Evolutionary conservation across 2,113 vertebrate species (phyloP).

Genomic region (Corythoichthys intestinalis): DNA sequence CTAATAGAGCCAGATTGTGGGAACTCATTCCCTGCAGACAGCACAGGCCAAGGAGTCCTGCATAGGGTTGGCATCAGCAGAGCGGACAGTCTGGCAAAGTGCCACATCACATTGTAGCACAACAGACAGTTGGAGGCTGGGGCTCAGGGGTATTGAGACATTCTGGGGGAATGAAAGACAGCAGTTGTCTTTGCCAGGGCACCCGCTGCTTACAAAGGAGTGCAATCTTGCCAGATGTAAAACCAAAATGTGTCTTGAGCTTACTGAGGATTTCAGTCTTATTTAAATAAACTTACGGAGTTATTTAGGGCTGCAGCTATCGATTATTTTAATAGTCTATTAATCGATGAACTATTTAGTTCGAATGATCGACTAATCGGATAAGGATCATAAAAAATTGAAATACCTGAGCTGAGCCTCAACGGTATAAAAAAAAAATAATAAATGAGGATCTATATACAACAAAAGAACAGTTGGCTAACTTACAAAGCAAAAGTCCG

Average conservation of each 20-base stretch:
- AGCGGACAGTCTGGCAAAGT: slow-evolving; percentile 27
- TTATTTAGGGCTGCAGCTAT: too few relatives aligned
- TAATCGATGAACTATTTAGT: too few relatives aligned
- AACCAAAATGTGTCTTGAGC: slow-evolving; percentile 23
- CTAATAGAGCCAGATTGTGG: slow-evolving; percentile 39
- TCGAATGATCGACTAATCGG: too few relatives aligned
- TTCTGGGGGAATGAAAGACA: slow-evolving; percentile 61
- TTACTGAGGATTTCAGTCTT: neutral
- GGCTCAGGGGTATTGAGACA: slow-evolving; percentile 49
- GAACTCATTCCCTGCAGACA: slow-evolving; percentile 44
- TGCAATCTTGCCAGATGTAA: slow-evolving; percentile 43
- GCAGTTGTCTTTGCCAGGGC: slow-evolving; percentile 52
- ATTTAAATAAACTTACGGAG: neutral
- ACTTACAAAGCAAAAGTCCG: too few relatives aligned
- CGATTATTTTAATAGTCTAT: too few relatives aligned
- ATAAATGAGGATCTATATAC: too few relatives aligned
- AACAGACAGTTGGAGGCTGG: slow-evolving; percentile 37
- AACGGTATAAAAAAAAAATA: too few relatives aligned
- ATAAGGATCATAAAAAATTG: too few relatives aligned
- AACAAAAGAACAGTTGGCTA: too few relatives aligned
- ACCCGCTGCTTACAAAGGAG: slow-evolving; percentile 39
- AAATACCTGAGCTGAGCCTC: too few relatives aligned
- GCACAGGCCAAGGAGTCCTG: slow-evolving; percentile 42
- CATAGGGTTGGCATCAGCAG: slow-evolving; percentile 38
- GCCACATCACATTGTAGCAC: slow-evolving; percentile 23